phyloP scores from a whole-genome alignment of 2,113 vertebrate species.

The Tetrax tetrax region DNA sequence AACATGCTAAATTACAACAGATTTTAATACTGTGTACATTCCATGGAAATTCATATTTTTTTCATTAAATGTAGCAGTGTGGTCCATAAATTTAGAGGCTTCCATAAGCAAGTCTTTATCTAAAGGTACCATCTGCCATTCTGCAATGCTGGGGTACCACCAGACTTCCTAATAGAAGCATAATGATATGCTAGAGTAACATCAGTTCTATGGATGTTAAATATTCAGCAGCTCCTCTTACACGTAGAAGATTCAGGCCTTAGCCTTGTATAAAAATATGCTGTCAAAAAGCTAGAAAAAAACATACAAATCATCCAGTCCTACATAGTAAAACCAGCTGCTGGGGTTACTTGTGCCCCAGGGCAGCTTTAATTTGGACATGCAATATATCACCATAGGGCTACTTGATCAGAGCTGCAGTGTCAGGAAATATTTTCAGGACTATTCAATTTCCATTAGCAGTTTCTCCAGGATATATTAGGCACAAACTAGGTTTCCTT shows the following conservation, averaged over 20 bases:
- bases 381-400: conserved; percentile 47
- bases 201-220: background rate
- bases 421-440: conserved; percentile 63
- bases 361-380: conserved; percentile 64
- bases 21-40: background rate
- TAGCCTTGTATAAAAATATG: conserved; percentile 31
- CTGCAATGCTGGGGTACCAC: background rate
- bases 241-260: background rate
- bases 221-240: conserved; percentile 45
- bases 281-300: conserved; percentile 48
- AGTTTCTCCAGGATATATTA: conserved; percentile 64
- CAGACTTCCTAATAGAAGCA: background rate
- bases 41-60: background rate
- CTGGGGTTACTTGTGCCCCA: conserved; percentile 25
- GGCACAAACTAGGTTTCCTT: conserved; percentile 54
- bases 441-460: conserved; percentile 67
- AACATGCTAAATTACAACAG: background rate
- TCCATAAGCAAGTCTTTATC: background rate
- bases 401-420: conserved; percentile 56
- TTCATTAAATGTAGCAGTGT: background rate
- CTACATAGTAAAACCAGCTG: conserved; percentile 40
- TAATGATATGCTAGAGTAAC: background rate
- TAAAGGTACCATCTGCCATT: background rate
- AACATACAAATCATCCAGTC: conserved; percentile 35
- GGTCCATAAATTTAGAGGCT: background rate